Evolutionary conservation across 2,888 invertebrate species (phyloP), one percentile per base, ranked within the genome.

Genomic region (Rhagonycha fulva): DNA sequence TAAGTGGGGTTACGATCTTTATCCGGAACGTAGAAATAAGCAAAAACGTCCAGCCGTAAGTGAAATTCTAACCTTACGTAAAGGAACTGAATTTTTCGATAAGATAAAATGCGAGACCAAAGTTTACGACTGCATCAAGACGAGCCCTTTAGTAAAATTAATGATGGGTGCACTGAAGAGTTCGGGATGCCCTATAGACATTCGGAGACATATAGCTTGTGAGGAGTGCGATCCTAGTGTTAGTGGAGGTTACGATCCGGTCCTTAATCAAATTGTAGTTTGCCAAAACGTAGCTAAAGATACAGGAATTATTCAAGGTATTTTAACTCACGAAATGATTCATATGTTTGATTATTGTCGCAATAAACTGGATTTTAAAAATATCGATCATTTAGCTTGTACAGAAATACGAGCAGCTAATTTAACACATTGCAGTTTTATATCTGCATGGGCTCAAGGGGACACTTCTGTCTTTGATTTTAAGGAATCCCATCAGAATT

Each of bases 281-380:
- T 98, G 98, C 83, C 96, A 98, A 85, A 98, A 98, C 87, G 93
- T 93, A 74, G 93, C 94, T 0, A 90, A 87, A 19, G 90, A 89
- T 26, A 90, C 93, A 84, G 92, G 92, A 11, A 90, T 93, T 86
- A 92, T 96, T 0, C 94, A 95, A 85, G 94, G 94, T 23, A 94
- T 97, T 0, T 86, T 98, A 62, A 92, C 94, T 0, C 98, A 98
- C 84, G 98, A 98, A 88, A 92, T 98, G 91, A 94, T 98, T 68
- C 98, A 98, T 86, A 98, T 98, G 96, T 98, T 97, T 85, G 98
- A 98, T 87, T 95, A 93, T 85, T 98, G 98, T 86, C 91, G 93
- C 63, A 95, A 97, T 80, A 92, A 98, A 68, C 86, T 98, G 74
- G 95, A 98, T 87, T 96, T 97, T 83, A 94, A 92, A 82, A 96